A percentile compares a stretch with the other conserved stretches of the same genome.
Conservation (phyloP, 2,888 invertebrate genomes). For the Chalcis sispes region DNA sequence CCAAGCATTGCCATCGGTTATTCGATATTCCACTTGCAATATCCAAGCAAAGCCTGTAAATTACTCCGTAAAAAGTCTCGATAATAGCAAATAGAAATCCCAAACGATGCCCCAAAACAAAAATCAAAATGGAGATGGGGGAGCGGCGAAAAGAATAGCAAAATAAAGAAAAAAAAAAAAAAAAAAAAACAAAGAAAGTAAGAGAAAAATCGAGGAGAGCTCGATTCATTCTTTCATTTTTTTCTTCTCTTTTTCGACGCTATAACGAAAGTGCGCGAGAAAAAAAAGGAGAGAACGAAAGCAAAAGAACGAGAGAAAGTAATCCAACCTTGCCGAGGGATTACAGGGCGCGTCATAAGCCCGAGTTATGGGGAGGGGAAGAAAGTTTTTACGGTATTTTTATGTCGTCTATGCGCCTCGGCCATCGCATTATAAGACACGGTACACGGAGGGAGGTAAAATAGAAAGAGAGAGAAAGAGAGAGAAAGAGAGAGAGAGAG, state of each 20-base stretch:
- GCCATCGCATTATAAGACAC: constrained; percentile 59
- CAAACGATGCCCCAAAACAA: constrained; percentile 22
- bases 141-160: not conserved
- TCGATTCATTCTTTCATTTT: too few relatives aligned
- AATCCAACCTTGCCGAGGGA: constrained; percentile 55
- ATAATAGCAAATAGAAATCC: constrained; percentile 7
- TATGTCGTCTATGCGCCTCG: constrained; percentile 68
- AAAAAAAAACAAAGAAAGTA: constrained; percentile 24
- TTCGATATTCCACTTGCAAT: constrained; percentile 13
- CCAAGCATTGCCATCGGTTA: constrained; percentile 12
- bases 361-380: constrained; percentile 68
- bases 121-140: constrained; percentile 32
- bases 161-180: not conserved
- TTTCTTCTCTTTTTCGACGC: too few relatives aligned
- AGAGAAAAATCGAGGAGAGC: constrained; percentile 31
- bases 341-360: constrained; percentile 62
- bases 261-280: too few relatives aligned
- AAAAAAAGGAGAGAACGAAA: constrained; percentile 1
- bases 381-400: constrained; percentile 74
- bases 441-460: constrained; percentile 58
- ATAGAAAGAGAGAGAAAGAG: constrained; percentile 54
- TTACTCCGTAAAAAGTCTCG: constrained; percentile 22
- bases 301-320: constrained; percentile 38
- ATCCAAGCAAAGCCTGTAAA: constrained; percentile 30
- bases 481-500: not conserved